These are phyloP conservation scores for Polymixis flavicincta DNA, from an alignment of 2,888 invertebrate species.

Conservation along the genomic window DNA sequence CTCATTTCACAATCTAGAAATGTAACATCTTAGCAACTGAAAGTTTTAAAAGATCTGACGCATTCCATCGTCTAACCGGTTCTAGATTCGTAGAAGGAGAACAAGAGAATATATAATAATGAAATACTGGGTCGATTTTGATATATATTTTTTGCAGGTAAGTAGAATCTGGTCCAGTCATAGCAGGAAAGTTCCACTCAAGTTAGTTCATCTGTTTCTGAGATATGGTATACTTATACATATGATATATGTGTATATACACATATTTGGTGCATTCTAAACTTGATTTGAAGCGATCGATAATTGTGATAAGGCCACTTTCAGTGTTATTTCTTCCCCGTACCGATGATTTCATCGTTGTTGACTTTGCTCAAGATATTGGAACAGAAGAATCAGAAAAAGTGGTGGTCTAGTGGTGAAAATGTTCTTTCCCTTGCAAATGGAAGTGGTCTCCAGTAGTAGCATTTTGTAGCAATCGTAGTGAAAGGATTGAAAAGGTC, in stretches of 20 bases:
- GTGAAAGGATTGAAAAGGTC: slow-evolving; percentile 29
- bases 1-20: slow-evolving; percentile 28
- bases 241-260: too few relatives aligned
- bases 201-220: slow-evolving; percentile 33
- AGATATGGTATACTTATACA: not conserved
- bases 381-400: not conserved
- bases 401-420: not conserved
- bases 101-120: slow-evolving; percentile 36
- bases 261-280: not conserved
- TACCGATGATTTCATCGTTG: not conserved
- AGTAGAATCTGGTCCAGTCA: slow-evolving; percentile 42
- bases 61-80: slow-evolving; percentile 49
- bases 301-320: not conserved
- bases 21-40: slow-evolving; percentile 13
- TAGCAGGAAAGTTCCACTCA: slow-evolving; percentile 52
- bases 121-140: slow-evolving; percentile 34
- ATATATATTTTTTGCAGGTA: slow-evolving; percentile 40
- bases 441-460: slow-evolving; percentile 1
- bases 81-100: slow-evolving; percentile 47
- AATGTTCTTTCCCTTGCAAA: not conserved
- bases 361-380: not conserved
- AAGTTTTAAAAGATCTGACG: slow-evolving; percentile 33
- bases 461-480: not conserved
- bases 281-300: not conserved
- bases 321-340: not conserved